These are phyloP conservation scores for Alethe castanea DNA, from an alignment of 2,113 vertebrate genomes.

Conservation along the genomic window DNA sequence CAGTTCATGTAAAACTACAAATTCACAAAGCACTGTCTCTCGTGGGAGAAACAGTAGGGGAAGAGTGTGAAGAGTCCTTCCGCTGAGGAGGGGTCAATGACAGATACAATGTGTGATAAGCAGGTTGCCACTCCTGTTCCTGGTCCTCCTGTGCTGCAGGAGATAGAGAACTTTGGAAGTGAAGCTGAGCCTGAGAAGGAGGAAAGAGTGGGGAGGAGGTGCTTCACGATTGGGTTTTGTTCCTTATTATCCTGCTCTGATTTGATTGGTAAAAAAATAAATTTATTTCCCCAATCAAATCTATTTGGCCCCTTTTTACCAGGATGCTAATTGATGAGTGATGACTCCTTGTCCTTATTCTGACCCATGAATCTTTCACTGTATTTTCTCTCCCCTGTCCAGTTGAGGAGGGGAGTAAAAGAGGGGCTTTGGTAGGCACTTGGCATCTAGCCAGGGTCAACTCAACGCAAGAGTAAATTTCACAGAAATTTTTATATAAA, in stretches of 20 bases:
- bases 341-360: background rate
- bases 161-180: rapidly evolving
- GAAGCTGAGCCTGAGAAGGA: background rate
- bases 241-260: background rate
- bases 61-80: background rate
- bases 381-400: background rate
- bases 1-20: background rate
- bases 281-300: background rate
- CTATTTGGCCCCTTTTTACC: background rate
- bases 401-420: background rate
- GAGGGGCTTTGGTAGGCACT: rapidly evolving
- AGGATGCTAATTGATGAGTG: rapidly evolving
- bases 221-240: background rate
- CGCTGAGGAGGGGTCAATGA: background rate
- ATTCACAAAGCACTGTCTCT: background rate
- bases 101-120: rapidly evolving
- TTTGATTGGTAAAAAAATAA: background rate
- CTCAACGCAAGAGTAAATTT: background rate
- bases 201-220: background rate
- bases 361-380: rapidly evolving
- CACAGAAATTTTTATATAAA: background rate
- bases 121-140: background rate
- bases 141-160: rapidly evolving
- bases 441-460: background rate
- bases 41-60: rapidly evolving